Conservation (phyloP, 2,797 vertebrate species). For the Luscinia megarhynchos region DNA sequence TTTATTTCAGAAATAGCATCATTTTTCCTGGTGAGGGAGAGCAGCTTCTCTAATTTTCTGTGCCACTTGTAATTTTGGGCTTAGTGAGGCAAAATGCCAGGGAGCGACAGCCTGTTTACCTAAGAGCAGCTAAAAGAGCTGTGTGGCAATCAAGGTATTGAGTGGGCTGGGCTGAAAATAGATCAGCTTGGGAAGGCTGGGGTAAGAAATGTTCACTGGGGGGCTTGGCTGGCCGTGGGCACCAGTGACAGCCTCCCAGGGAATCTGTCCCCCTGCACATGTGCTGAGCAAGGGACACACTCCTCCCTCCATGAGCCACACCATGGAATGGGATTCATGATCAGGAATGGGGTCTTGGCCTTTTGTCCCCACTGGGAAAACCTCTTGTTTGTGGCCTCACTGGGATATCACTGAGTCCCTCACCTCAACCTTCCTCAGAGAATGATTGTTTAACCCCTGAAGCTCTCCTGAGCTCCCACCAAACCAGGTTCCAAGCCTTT, state of each 20-base stretch:
- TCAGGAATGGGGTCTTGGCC: neutral
- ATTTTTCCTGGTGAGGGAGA: slow-evolving; percentile 46
- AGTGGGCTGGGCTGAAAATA: slow-evolving; percentile 68
- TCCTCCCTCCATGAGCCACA: neutral
- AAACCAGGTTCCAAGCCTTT: neutral
- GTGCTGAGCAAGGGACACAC: neutral
- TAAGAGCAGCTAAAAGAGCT: slow-evolving; percentile 66
- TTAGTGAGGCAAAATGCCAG: slow-evolving; percentile 45
- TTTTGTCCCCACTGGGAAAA: neutral
- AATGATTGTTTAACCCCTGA: neutral
- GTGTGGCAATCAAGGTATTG: slow-evolving; percentile 65
- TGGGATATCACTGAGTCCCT: neutral
- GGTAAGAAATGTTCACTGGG: slow-evolving; percentile 36
- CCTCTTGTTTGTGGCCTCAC: neutral
- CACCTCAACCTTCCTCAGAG: neutral
- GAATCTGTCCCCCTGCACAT: neutral
- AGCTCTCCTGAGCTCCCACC: neutral
- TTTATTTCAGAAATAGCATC: slow-evolving; percentile 46
- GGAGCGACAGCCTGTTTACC: slow-evolving; percentile 59
- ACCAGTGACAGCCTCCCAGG: neutral
- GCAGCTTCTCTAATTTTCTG: slow-evolving; percentile 42
- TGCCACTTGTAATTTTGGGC: slow-evolving; percentile 61
- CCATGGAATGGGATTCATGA: neutral
- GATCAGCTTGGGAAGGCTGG: slow-evolving; percentile 49
- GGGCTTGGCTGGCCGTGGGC: neutral